Conservation (phyloP, 1,140 invertebrate genomes). For the Leguminivora glycinivorella region DNA sequence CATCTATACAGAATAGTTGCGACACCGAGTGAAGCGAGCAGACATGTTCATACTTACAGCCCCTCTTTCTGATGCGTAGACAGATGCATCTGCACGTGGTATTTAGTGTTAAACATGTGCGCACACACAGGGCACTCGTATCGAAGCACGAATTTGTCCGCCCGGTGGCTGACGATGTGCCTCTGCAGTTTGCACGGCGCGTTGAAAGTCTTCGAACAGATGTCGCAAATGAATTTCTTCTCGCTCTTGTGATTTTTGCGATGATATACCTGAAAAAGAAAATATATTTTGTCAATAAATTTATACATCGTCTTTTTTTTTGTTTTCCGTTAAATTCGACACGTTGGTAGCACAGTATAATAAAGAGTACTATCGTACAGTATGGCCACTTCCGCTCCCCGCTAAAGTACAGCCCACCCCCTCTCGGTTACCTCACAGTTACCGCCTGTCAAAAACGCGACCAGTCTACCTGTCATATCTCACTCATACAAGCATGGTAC, state of each 20-base stretch:
- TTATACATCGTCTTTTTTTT: too few relatives aligned
- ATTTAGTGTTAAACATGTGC: conserved; percentile 69
- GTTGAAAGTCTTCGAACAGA: conserved; percentile 60
- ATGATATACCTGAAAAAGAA: conserved; percentile 53
- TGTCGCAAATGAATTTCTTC: conserved; percentile 51
- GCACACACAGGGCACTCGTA: conserved; percentile 72
- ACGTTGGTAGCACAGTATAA: too few relatives aligned
- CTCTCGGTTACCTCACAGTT: too few relatives aligned
- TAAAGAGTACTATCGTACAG: too few relatives aligned
- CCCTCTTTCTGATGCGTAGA: conserved; percentile 64
- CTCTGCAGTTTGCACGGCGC: conserved; percentile 55
- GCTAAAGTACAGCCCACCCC: too few relatives aligned
- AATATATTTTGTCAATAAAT: too few relatives aligned
- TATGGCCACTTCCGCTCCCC: too few relatives aligned
- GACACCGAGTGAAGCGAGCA: conserved; percentile 6
- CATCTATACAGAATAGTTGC: too few relatives aligned
- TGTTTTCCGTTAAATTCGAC: too few relatives aligned
- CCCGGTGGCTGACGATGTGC: conserved; percentile 54
- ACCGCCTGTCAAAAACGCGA: too few relatives aligned
- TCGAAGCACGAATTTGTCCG: conserved; percentile 46
- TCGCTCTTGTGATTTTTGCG: conserved; percentile 54
- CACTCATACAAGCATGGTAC: too few relatives aligned
- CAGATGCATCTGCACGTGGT: conserved; percentile 65
- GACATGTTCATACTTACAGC: conserved; percentile 45
- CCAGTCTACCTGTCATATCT: too few relatives aligned